Base-by-base conservation (phyloP, 2,888 invertebrate genomes). In the Panorpa germanica region DNA sequence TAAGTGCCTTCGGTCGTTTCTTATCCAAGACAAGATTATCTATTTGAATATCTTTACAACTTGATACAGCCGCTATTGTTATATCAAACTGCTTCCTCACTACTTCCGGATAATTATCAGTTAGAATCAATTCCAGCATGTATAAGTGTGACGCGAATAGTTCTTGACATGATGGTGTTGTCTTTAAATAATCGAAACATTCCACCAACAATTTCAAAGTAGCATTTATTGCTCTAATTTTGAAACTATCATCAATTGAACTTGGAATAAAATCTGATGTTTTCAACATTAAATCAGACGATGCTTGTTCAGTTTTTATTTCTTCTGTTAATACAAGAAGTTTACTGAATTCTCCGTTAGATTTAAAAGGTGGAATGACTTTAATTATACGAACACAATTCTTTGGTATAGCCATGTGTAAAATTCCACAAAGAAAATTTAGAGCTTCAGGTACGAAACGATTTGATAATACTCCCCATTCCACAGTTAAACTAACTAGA, bases 1-100 rank as follows among this genome's bases (percentile, higher is more conserved):
- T 72, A 38, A 91, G 54, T 1, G 77, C 70, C 50, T 82, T 85
- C 0, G 85, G 85, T 45, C n/a, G n/a, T n/a, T n/a, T n/a, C n/a
- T n/a, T n/a, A n/a, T n/a, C n/a, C n/a, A n/a, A n/a, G n/a, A n/a
- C n/a, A n/a, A n/a, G n/a, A n/a, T n/a, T n/a, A n/a, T n/a, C n/a
- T n/a, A n/a, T n/a, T n/a, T n/a, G n/a, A n/a, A n/a, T n/a, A n/a
- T n/a, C n/a, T n/a, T n/a, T n/a, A n/a, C n/a, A n/a, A n/a, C n/a
- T n/a, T n/a, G n/a, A n/a, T n/a, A 73, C 58, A 27, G 58, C 54
- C 27, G 57, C 49, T 3, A 52, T 32, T 5, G 64, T 44, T 17
- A 49, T 49, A 11, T 52, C 48, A n/a, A 66, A 52, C 22, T 52
- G 47, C 21, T 54, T 50, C 25, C 45, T 48, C 1, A 78, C 54